Percentiles rank a stretch among this genome's conserved stretches.
These are phyloP conservation scores for Dendrolimus kikuchii DNA, from an alignment of 1,140 invertebrate genomes.

Conservation along the genomic window DNA sequence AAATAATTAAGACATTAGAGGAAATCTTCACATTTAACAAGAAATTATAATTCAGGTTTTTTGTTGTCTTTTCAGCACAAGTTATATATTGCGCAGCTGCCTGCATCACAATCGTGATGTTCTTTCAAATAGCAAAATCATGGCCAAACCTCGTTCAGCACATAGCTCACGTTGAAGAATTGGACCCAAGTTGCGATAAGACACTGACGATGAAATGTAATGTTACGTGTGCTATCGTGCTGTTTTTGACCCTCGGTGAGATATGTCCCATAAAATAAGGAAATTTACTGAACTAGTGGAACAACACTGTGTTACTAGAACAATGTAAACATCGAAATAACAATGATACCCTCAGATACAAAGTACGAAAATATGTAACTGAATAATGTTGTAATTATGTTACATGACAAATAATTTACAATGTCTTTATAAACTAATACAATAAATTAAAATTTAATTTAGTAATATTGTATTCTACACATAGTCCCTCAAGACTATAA, in stretches of 20 bases:
- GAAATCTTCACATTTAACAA: too few relatives aligned
- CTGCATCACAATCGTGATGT: constrained; percentile 16
- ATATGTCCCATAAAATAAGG: neutral
- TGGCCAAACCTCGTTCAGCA: constrained; percentile 31
- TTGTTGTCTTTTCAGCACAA: constrained; percentile 17
- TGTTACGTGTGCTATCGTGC: constrained; percentile 18
- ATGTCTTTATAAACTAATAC: too few relatives aligned
- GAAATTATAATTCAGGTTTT: neutral
- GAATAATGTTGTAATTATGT: too few relatives aligned
- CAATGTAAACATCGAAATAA: too few relatives aligned
- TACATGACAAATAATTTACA: too few relatives aligned
- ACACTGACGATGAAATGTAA: constrained; percentile 25
- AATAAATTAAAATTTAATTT: too few relatives aligned
- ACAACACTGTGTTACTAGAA: too few relatives aligned
- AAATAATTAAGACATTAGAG: too few relatives aligned
- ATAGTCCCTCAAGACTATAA: too few relatives aligned
- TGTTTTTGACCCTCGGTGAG: constrained; percentile 11
- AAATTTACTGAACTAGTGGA: neutral
- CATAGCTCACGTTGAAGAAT: constrained; percentile 22
- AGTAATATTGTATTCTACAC: too few relatives aligned
- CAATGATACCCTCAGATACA: too few relatives aligned
- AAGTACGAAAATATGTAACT: too few relatives aligned
- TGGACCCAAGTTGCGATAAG: constrained; percentile 19
- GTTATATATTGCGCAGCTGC: constrained; percentile 25
- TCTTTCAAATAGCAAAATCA: constrained; percentile 28